Conservation (phyloP, 2,113 vertebrate genomes). For the Microcebus tavaratra region DNA sequence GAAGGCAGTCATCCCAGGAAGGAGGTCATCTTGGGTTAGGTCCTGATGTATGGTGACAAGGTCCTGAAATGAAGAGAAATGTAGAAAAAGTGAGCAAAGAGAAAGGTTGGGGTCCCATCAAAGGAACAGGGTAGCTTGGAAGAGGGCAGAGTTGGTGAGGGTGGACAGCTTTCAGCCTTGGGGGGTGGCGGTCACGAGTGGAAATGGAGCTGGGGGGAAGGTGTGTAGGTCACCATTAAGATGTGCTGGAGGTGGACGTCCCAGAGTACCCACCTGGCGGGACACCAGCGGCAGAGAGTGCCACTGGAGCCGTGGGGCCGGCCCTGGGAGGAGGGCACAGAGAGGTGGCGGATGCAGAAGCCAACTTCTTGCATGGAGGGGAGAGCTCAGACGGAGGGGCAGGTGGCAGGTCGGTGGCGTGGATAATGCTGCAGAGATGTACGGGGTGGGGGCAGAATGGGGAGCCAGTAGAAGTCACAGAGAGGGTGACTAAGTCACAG, state of each 20-base stretch:
- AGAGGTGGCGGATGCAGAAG: neutral
- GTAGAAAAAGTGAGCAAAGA: neutral
- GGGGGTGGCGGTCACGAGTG: too few species aligned
- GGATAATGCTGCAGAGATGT: neutral
- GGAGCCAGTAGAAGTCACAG: neutral
- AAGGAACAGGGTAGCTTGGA: neutral
- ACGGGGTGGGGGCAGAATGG: neutral
- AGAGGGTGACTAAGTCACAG: too few species aligned
- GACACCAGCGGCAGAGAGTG: neutral
- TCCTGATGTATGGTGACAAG: neutral
- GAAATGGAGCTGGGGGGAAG: neutral
- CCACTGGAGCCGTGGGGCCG: neutral
- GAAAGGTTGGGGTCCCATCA: neutral
- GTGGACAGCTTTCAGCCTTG: neutral
- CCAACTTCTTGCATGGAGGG: fast-evolving
- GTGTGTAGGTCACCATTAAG: fast-evolving
- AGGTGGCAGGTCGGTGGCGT: fast-evolving
- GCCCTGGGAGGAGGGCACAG: neutral
- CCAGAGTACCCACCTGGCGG: neutral
- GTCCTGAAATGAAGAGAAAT: neutral
- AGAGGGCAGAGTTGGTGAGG: neutral
- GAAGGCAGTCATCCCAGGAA: neutral
- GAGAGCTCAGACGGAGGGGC: neutral
- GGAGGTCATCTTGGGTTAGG: neutral
- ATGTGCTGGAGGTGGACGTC: neutral